Evolutionary conservation across 2,888 invertebrate genomes (phyloP).

Genomic region (Nyleta sp.): DNA sequence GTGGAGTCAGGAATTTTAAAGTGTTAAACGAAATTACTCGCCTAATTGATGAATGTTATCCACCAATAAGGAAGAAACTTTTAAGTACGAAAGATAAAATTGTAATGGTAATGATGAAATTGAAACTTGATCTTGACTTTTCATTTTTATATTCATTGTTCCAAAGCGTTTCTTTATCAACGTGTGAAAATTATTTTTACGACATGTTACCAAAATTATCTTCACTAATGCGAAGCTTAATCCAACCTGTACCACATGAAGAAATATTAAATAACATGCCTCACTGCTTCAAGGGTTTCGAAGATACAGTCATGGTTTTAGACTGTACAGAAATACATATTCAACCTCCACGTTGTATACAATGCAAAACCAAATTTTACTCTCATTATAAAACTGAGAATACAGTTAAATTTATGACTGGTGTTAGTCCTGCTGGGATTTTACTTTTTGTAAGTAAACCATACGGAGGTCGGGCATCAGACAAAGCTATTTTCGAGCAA

Average conservation of each 20-base stretch:
- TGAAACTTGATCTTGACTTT: slow-evolving; percentile 31
- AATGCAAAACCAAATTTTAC: slow-evolving; percentile 61
- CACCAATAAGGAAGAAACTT: not conserved
- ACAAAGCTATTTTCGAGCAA: slow-evolving; percentile 64
- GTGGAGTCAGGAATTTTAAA: slow-evolving; percentile 10
- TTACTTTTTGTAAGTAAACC: slow-evolving; percentile 67
- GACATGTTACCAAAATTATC: not conserved
- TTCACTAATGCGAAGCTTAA: not conserved
- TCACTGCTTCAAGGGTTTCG: slow-evolving; percentile 67
- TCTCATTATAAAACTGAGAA: not conserved
- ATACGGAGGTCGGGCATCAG: slow-evolving; percentile 34
- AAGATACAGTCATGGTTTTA: slow-evolving; percentile 51
- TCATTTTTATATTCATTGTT: slow-evolving; percentile 5
- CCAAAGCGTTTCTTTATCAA: not conserved
- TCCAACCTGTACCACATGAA: not conserved
- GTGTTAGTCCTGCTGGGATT: slow-evolving; percentile 68
- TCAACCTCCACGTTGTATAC: slow-evolving; percentile 65
- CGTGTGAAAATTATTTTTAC: slow-evolving; percentile 2
- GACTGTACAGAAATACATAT: slow-evolving; percentile 63
- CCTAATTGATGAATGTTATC: slow-evolving; percentile 9
- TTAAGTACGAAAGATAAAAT: not conserved
- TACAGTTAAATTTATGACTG: slow-evolving; percentile 63
- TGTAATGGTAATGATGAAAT: slow-evolving; percentile 13
- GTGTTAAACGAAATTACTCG: not conserved
- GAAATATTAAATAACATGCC: slow-evolving; percentile 62